Percentiles rank a stretch among this genome's conserved stretches.
phyloP scores from a whole-genome alignment of 2,113 vertebrate genomes.

The Natator depressus region DNA sequence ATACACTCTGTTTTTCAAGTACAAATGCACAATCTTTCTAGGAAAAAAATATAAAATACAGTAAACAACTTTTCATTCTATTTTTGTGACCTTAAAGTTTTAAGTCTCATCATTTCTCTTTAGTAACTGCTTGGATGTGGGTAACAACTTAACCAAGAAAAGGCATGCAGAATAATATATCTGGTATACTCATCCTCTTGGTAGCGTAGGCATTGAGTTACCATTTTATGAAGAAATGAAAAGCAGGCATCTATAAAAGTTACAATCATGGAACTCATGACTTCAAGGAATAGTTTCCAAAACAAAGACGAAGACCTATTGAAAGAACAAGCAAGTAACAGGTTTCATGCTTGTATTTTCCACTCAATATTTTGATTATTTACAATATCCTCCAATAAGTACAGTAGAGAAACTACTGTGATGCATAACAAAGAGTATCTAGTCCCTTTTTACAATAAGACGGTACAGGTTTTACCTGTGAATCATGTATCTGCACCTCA shows the following conservation, averaged over 20 bases:
- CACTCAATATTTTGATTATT: neutral
- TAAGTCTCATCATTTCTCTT: neutral
- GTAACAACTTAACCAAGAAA: neutral
- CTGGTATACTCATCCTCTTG: neutral
- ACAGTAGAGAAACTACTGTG: neutral
- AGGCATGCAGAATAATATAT: neutral
- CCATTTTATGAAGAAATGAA: neutral
- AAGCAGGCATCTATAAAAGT: neutral
- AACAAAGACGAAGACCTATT: neutral
- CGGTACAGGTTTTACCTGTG: accelerated
- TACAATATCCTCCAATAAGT: accelerated
- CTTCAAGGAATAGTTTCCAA: neutral
- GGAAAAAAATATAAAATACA: neutral
- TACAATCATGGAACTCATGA: neutral
- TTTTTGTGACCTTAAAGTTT: neutral
- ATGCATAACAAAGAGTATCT: neutral
- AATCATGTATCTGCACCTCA: neutral
- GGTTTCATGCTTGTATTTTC: neutral
- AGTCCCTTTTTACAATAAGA: neutral
- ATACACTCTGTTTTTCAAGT: neutral
- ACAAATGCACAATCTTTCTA: neutral
- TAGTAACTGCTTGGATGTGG: neutral
- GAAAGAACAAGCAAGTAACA: neutral
- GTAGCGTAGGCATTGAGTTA: neutral
- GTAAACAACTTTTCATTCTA: neutral